Conservation (phyloP, 37 sponge, comb jelly and placozoan genomes). For the Lycopodina hypogea region DNA sequence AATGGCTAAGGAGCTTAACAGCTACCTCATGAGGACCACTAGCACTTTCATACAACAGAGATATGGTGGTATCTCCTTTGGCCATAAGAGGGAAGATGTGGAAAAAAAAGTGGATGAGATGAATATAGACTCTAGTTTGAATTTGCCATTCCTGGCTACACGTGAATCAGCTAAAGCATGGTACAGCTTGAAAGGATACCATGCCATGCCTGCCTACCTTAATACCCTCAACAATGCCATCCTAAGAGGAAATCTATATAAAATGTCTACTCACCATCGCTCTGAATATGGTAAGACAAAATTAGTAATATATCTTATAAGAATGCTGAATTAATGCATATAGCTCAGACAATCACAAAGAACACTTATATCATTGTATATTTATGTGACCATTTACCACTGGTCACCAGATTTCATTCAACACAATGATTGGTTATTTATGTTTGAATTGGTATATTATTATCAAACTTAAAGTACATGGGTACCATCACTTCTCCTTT, state of each 20-base stretch:
- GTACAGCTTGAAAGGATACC: conserved; percentile 86
- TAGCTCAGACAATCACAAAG: too few species aligned
- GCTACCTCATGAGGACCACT: conserved; percentile 42
- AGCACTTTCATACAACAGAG: conserved; percentile 35
- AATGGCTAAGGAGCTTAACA: not conserved
- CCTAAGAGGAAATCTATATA: conserved; percentile 57
- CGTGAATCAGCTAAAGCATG: conserved; percentile 71
- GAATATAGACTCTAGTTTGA: not conserved
- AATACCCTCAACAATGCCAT: conserved; percentile 91
- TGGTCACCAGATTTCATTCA: too few species aligned
- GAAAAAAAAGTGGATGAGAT: conserved; percentile 23
- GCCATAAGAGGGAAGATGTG: conserved; percentile 48
- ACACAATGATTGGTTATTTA: too few species aligned
- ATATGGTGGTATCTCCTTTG: conserved; percentile 76
- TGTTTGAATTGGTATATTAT: too few species aligned
- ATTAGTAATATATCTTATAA: too few species aligned
- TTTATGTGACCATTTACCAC: too few species aligned
- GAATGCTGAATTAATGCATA: too few species aligned
- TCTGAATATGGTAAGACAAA: too few species aligned
- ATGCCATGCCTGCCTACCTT: conserved; percentile 84
- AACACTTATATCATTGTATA: too few species aligned
- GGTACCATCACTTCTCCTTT: too few species aligned
- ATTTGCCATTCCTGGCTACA: conserved; percentile 47
- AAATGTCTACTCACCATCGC: not conserved
- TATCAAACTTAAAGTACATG: too few species aligned